phyloP scores from a whole-genome alignment of 2,888 invertebrate genomes.

The Leptinotarsa tumamoca region DNA sequence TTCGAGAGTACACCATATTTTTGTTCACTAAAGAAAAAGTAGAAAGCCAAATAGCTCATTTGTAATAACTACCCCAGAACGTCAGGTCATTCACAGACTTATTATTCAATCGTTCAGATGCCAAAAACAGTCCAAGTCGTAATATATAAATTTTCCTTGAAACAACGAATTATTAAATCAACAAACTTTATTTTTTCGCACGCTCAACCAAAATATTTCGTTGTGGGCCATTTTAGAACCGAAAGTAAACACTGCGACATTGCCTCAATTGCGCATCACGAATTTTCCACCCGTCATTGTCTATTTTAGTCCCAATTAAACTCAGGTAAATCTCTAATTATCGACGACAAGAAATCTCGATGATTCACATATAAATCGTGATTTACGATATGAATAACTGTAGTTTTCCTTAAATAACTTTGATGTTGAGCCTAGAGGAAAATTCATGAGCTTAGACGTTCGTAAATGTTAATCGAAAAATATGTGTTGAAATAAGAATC shows the following conservation, averaged over 20 bases:
- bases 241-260: neutral
- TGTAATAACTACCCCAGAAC: no score
- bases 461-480: conserved; percentile 24
- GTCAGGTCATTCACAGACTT: no score
- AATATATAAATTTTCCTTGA: no score
- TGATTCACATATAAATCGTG: conserved; percentile 4
- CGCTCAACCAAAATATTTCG: no score
- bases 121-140: no score
- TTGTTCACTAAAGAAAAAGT: no score
- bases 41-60: no score
- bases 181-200: no score
- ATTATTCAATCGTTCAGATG: no score
- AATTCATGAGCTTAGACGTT: conserved; percentile 7
- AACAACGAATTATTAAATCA: no score
- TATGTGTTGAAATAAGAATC: conserved; percentile 42
- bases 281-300: neutral
- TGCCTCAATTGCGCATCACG: neutral
- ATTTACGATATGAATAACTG: conserved; percentile 10
- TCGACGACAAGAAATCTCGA: neutral
- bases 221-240: neutral
- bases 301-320: conserved; percentile 16
- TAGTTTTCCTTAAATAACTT: neutral
- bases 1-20: no score
- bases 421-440: conserved; percentile 11
- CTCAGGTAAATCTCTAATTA: conserved; percentile 10